A percentile compares a stretch with the other conserved stretches of the same genome.
Evolutionary conservation across 2,888 invertebrate genomes (phyloP).

Genomic region (Gibbula magus): DNA sequence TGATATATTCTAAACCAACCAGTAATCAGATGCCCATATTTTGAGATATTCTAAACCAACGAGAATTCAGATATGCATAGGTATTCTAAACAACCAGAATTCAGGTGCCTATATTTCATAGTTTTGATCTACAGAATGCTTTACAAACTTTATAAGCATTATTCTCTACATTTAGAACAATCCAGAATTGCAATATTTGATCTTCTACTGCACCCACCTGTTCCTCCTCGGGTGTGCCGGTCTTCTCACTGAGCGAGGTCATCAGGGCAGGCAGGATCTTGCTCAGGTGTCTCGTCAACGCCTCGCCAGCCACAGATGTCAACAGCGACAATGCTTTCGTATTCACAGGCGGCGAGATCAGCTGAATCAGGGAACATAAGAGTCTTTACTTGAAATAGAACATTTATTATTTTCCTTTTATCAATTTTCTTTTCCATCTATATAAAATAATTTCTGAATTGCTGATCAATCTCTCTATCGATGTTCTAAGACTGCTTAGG

Average conservation of each 20-base stretch:
- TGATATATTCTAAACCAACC: no score
- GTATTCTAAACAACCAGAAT: no score
- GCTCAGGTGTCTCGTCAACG: slow-evolving; percentile 90
- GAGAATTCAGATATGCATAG: not conserved
- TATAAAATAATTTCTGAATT: not conserved
- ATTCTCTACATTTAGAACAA: not conserved
- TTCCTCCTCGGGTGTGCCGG: slow-evolving; percentile 67
- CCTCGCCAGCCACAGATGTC: slow-evolving; percentile 95
- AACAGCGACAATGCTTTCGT: slow-evolving; percentile 94
- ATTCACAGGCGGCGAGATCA: slow-evolving; percentile 91
- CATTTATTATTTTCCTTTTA: not conserved
- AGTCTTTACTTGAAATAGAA: not conserved
- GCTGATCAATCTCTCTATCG: no score
- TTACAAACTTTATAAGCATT: no score
- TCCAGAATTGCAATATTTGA: not conserved
- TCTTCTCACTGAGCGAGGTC: slow-evolving; percentile 66
- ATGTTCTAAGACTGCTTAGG: no score
- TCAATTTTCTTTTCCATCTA: not conserved
- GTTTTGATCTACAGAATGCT: no score
- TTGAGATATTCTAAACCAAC: no score
- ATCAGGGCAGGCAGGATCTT: slow-evolving; percentile 92
- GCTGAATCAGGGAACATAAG: slow-evolving; percentile 76
- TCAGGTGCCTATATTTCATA: no score
- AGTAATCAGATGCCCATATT: no score
- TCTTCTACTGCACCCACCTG: slow-evolving; percentile 54